Percentiles rank a stretch among this genome's conserved stretches.
Conservation (phyloP, 2,113 vertebrate genomes). For the Ondatra zibethicus region DNA sequence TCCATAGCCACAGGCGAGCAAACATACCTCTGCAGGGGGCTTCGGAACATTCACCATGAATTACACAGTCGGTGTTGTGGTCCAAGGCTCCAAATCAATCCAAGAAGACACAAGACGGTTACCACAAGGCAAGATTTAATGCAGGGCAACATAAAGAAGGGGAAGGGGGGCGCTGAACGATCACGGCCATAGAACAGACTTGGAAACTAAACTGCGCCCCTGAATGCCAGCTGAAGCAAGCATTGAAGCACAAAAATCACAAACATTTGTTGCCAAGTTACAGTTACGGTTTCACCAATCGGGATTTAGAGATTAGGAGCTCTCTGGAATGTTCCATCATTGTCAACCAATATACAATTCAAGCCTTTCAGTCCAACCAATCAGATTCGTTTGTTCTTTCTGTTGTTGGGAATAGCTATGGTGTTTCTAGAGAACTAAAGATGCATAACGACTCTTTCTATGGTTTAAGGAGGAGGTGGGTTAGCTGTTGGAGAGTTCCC, state of each 20-base stretch:
- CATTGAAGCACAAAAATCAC: not conserved
- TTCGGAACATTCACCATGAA: not conserved
- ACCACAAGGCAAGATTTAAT: not conserved
- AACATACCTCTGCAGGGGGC: not conserved
- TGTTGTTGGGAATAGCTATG: not conserved
- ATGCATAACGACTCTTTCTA: not conserved
- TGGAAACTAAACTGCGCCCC: not conserved
- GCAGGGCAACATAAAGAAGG: not conserved
- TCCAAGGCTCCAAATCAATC: not conserved
- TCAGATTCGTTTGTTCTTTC: not conserved
- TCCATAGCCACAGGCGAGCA: not conserved
- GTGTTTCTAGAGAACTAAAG: not conserved
- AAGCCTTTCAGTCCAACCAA: not conserved
- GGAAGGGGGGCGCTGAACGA: not conserved
- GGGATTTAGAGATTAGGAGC: not conserved
- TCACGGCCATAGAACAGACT: not conserved
- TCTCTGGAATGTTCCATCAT: not conserved
- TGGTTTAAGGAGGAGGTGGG: not conserved
- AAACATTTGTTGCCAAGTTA: not conserved
- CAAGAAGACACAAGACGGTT: not conserved
- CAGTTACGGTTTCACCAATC: not conserved
- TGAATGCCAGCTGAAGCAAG: not conserved
- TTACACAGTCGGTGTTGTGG: too few species aligned
- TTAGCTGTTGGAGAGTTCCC: not conserved
- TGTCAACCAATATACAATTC: not conserved